Evolutionary conservation across 2,113 vertebrate species (phyloP).

Genomic region (Oryzias celebensis): DNA sequence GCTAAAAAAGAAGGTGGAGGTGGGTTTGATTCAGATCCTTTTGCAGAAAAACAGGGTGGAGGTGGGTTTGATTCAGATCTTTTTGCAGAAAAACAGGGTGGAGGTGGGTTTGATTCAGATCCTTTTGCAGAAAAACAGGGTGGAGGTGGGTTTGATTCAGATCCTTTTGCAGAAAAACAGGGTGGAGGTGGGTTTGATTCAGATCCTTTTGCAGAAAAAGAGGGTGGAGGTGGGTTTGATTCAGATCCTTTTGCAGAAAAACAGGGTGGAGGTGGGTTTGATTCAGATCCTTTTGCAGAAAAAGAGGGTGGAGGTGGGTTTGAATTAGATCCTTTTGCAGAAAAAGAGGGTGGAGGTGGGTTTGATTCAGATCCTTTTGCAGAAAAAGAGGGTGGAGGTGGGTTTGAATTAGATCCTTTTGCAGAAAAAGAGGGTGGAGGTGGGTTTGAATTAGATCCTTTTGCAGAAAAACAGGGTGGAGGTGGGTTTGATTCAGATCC

Average conservation of each 20-base stretch:
- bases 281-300: conserved; percentile 49
- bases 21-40: neutral
- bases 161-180: fast-evolving
- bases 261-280: conserved; percentile 15
- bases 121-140: neutral
- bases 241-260: no score
- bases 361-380: conserved; percentile 13
- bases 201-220: fast-evolving
- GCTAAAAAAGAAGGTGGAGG: neutral
- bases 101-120: conserved; percentile 3
- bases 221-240: no score
- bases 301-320: conserved; percentile 5
- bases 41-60: neutral
- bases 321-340: conserved; percentile 1
- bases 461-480: neutral
- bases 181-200: conserved; percentile 8
- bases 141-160: neutral
- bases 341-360: neutral
- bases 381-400: conserved; percentile 10
- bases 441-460: neutral
- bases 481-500: no score
- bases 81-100: neutral
- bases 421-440: conserved; percentile 7
- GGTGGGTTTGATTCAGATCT: conserved; percentile 13
- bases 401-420: conserved; percentile 1